Base-by-base conservation (phyloP, 2,888 invertebrate species). In the Ganaspis brasiliensis region DNA sequence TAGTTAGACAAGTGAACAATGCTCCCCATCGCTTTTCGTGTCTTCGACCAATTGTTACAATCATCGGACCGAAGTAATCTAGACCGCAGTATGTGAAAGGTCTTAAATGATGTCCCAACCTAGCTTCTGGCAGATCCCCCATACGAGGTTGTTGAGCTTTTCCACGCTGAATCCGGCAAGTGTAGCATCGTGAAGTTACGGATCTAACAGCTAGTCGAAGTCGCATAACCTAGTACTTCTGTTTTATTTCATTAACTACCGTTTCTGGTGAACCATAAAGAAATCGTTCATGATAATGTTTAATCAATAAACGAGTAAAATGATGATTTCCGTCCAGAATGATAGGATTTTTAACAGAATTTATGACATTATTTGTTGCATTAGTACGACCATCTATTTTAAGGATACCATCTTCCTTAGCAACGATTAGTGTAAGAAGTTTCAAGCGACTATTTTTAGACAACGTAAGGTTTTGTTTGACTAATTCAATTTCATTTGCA, bases 11-110 rank as follows among this genome's bases (percentile, higher is more conserved):
- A 0, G 81, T 84, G 55, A 84, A 83, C 1, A 84, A 16, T 0
- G 77, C 85, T 1, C 82, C 82, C 79, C 81, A 83, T 9, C 83
- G 57, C 56, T 82, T 84, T 80, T 84, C 86, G 0, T 55, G 35
- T 1, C 81, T 72, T 40, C 80, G 16, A 0, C 81, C 82, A 0
- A 83, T 57, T 0, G 74, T 73, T 0, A 83, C 81, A 9, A 19
- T 31, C 75, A 82, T 78, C 0, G 83, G 83, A 1, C 85, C 84
- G 49, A 83, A 83, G n/a, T 79, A 75, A 35, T 82, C 82, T 6
- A 82, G 16, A 10, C 82, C 81, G 10, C 70, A 63, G 40, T 70
- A 40, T 0, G 74, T 72, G n/a, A 82, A 82, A 1, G 79, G 80
- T 14, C 82, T 40, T 3, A 63, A 45, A 35, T 74, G 74, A 45